A percentile compares a stretch with the other conserved stretches of the same genome.
phyloP scores from a whole-genome alignment of 2,888 invertebrate genomes.

The Agrotis clavis region DNA sequence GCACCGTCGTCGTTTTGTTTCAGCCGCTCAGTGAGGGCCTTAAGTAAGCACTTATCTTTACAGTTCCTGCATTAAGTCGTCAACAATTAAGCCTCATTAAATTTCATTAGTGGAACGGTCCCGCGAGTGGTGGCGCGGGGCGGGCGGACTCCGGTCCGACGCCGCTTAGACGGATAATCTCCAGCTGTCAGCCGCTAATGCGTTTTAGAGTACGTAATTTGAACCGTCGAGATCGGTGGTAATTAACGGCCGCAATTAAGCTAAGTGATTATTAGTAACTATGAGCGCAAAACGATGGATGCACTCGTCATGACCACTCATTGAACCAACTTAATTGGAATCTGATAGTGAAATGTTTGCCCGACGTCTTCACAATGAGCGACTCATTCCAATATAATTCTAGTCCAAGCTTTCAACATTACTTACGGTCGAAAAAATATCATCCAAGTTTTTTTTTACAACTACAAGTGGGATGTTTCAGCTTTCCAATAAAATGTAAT shows the following conservation, averaged over 20 bases:
- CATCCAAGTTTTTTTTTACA: slow-evolving; percentile 60
- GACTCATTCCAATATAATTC: slow-evolving; percentile 39
- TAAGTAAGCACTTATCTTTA: slow-evolving; percentile 85
- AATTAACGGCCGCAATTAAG: slow-evolving; percentile 90
- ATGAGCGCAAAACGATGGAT: slow-evolving; percentile 79
- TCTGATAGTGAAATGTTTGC: slow-evolving; percentile 48
- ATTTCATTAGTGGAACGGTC: slow-evolving; percentile 88
- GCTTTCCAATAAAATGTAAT: slow-evolving; percentile 88
- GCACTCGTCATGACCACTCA: slow-evolving; percentile 63
- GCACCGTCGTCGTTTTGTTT: slow-evolving; percentile 79
- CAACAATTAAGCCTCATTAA: slow-evolving; percentile 91
- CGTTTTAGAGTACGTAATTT: slow-evolving; percentile 92
- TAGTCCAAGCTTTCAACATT: slow-evolving; percentile 37
- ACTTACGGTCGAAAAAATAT: slow-evolving; percentile 51
- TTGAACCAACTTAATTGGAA: slow-evolving; percentile 58
- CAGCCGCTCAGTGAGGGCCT: slow-evolving; percentile 77
- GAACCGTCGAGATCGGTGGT: slow-evolving; percentile 90
- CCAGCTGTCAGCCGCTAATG: slow-evolving; percentile 91
- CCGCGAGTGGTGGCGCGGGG: slow-evolving; percentile 77
- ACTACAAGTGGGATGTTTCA: slow-evolving; percentile 76
- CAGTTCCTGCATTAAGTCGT: slow-evolving; percentile 89
- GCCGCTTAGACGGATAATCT: slow-evolving; percentile 90
- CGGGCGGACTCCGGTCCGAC: slow-evolving; percentile 77
- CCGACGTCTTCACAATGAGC: slow-evolving; percentile 34
- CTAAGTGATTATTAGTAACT: slow-evolving; percentile 90